These are phyloP conservation scores for Lota lota DNA, from an alignment of 2,113 vertebrate species.

Conservation along the genomic window DNA sequence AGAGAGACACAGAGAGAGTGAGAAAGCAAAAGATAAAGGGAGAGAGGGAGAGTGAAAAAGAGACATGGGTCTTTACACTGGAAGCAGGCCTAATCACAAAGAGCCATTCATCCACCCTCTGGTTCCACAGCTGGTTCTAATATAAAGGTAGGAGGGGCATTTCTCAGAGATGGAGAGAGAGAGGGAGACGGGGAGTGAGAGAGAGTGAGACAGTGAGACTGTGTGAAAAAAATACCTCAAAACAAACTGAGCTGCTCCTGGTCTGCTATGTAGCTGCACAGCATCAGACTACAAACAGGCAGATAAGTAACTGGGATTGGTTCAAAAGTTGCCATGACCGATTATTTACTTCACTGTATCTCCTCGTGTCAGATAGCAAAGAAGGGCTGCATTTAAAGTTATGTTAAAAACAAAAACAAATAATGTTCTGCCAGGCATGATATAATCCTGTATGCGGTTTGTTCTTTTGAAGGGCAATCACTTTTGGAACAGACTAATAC, in stretches of 20 bases:
- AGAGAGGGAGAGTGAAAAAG: constrained; percentile 25
- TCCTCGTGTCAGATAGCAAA: too few species aligned
- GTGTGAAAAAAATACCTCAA: constrained; percentile 46
- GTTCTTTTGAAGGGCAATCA: too few species aligned
- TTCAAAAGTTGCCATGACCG: too few species aligned
- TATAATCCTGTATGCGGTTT: too few species aligned
- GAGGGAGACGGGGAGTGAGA: constrained; percentile 24
- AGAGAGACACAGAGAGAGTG: constrained; percentile 17
- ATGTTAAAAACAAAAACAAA: too few species aligned
- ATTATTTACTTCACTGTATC: too few species aligned
- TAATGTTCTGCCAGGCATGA: too few species aligned
- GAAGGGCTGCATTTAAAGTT: too few species aligned
- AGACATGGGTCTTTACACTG: constrained; percentile 58
- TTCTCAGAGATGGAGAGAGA: constrained; percentile 29
- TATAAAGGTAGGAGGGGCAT: constrained; percentile 69
- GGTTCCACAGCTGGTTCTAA: constrained; percentile 78
- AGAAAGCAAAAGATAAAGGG: constrained; percentile 2
- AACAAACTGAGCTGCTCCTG: constrained; percentile 47
- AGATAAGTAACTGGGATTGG: not conserved
- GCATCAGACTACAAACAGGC: constrained; percentile 35
- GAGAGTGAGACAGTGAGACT: constrained; percentile 28
- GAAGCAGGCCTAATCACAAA: constrained; percentile 73
- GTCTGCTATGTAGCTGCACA: constrained; percentile 42
- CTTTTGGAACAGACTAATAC: too few species aligned
- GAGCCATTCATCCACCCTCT: constrained; percentile 73